Evolutionary conservation across 1,140 invertebrate genomes (phyloP).

Genomic region (Lanistes nyassanus): DNA sequence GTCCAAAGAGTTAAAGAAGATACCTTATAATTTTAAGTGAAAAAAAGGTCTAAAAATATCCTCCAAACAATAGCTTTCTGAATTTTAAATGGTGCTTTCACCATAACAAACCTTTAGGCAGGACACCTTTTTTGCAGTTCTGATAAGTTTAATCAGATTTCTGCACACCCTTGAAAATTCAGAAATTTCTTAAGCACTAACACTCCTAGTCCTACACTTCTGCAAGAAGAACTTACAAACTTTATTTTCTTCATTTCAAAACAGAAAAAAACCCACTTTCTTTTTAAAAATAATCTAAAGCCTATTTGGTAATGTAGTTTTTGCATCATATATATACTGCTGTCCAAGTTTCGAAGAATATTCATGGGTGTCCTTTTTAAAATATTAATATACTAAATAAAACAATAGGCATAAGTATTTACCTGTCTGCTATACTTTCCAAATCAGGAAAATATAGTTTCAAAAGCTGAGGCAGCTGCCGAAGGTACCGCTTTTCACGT

Average conservation of each 20-base stretch:
- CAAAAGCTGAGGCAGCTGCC: conserved; percentile 82
- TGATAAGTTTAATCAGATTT: too few species aligned
- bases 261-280: background rate
- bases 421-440: conserved; percentile 80
- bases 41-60: too few species aligned
- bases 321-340: background rate
- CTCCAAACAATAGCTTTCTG: too few species aligned
- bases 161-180: background rate
- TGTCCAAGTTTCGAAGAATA: background rate
- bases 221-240: background rate
- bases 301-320: background rate
- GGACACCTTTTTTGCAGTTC: too few species aligned
- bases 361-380: too few species aligned
- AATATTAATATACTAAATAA: background rate
- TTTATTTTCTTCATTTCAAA: background rate
- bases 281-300: background rate
- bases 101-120: too few species aligned
- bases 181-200: conserved; percentile 1
- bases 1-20: too few species aligned
- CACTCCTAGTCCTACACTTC: too few species aligned
- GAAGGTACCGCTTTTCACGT: conserved; percentile 83
- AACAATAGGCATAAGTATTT: conserved; percentile 38
- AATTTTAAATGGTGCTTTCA: too few species aligned
- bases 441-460: conserved; percentile 86
- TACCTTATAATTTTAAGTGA: too few species aligned